Evolutionary conservation across 2,113 vertebrate species (phyloP).

Genomic region (Ancistrus triradiatus): DNA sequence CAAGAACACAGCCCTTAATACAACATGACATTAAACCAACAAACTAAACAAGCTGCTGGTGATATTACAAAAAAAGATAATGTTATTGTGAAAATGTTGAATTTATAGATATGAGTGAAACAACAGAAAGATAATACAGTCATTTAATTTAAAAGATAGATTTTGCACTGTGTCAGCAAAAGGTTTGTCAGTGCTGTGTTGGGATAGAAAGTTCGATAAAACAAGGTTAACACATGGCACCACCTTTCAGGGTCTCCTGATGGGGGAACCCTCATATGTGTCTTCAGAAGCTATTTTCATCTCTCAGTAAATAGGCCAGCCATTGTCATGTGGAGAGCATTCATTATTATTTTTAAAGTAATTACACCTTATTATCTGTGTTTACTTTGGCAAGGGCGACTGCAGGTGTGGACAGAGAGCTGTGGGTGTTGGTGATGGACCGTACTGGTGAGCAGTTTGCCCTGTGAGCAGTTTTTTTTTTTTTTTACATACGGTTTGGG

Average conservation of each 20-base stretch:
- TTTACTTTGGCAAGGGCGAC: conserved; percentile 90
- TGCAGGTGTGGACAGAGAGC: conserved; percentile 94
- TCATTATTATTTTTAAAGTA: conserved; percentile 90
- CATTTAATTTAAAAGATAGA: background rate
- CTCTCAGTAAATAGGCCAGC: conserved; percentile 79
- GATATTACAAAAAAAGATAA: no score
- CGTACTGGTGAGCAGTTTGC: conserved; percentile 76
- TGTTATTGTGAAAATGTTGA: no score
- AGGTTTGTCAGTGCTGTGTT: no score
- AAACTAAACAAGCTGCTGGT: no score
- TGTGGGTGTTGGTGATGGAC: conserved; percentile 77
- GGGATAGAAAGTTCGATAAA: no score
- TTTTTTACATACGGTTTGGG: conserved; percentile 77
- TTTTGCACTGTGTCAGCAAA: background rate
- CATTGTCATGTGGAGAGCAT: conserved; percentile 81
- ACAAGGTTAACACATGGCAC: conserved; percentile 52
- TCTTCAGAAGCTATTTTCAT: conserved; percentile 74
- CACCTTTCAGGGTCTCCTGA: conserved; percentile 59
- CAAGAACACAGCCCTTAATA: no score
- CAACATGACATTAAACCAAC: no score
- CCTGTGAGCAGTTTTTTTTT: conserved; percentile 69
- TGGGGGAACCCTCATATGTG: conserved; percentile 56
- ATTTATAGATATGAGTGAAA: no score
- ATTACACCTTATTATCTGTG: conserved; percentile 96
- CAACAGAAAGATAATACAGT: no score